Evolutionary conservation across 2,888 invertebrate species (phyloP).

Genomic region (Drosophila austrosaltans): DNA sequence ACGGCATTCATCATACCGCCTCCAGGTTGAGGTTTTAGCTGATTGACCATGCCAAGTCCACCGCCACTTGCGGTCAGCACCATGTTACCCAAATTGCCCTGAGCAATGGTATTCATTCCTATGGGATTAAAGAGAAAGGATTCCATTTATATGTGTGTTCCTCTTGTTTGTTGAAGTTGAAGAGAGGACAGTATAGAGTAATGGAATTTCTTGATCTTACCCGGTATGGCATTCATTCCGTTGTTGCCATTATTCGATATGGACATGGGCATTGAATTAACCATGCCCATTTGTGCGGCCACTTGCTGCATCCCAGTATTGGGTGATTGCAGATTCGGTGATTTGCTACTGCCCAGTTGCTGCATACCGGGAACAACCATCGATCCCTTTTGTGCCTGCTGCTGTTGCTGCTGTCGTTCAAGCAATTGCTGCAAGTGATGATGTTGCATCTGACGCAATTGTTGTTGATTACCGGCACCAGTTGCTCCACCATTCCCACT

Average conservation of each 20-base stretch:
- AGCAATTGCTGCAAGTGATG: constrained; percentile 87
- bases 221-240: constrained; percentile 89
- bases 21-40: constrained; percentile 90
- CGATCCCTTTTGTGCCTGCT: constrained; percentile 78
- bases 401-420: constrained; percentile 75
- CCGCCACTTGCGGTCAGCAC: constrained; percentile 91
- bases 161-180: too few relatives aligned
- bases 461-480: constrained; percentile 36
- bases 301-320: constrained; percentile 89
- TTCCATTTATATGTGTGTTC: too few relatives aligned
- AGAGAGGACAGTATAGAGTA: too few relatives aligned
- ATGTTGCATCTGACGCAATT: constrained; percentile 84
- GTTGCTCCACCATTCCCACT: constrained; percentile 37
- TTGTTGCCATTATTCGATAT: constrained; percentile 91
- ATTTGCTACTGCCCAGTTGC: constrained; percentile 89
- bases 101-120: constrained; percentile 87
- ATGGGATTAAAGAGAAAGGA: constrained; percentile 40
- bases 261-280: constrained; percentile 88
- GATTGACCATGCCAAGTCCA: constrained; percentile 90
- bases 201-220: constrained; percentile 79
- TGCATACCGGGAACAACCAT: constrained; percentile 87
- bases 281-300: constrained; percentile 88
- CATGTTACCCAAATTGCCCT: constrained; percentile 87
- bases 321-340: constrained; percentile 93
- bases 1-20: constrained; percentile 89